Base-by-base conservation (phyloP, 2,888 invertebrate species). In the Galerucella pusilla region DNA sequence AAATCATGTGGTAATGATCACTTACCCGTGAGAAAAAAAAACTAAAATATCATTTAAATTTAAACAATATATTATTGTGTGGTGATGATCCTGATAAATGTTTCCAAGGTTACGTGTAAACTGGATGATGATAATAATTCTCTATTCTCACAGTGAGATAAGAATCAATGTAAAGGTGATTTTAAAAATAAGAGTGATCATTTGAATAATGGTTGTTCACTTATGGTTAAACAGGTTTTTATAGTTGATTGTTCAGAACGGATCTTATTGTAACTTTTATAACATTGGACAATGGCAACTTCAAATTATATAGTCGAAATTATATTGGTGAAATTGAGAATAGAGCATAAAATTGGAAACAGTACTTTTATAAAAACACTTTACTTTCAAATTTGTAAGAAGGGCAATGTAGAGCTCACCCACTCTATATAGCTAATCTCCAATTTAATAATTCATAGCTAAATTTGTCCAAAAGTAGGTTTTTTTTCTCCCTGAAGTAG, bases 111-210 rank as follows among this genome's bases (percentile, higher is more conserved):
- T 71, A 35, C 61, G 42, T 64, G 64, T 59, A 57, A 68, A 57
- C 42, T 65, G 65, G 59, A 54, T 63, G 49, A 71, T 71, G 64
- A 71, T 71, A 57, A 71, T 54, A 45, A 71, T 65, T 57, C 28
- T 45, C 14, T 57, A 64, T 71, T 71, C 65, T 71, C 71, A 71
- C 71, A 71, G 35, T 57, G 25, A 45, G 71, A 71, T 71, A 65
- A 52, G 42, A 46, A 71, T 71, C 71, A 57, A 45, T 46, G 49
- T 46, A 49, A 69, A 61, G 61, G 61, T 25, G 25, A 68, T 68
- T 68, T 60, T 20, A 35, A 68, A 20, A 68, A 57, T 59, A 57
- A 46, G 35, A 57, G 60, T 61, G 61, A 71, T 45, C 63, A 63
- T 71, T 71, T 64, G 12, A 64, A 64, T 64, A 71, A 71, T 64